These are phyloP conservation scores for Heliopora coerulea DNA, from an alignment of 92 coral and sea anemone species.

Conservation along the genomic window DNA sequence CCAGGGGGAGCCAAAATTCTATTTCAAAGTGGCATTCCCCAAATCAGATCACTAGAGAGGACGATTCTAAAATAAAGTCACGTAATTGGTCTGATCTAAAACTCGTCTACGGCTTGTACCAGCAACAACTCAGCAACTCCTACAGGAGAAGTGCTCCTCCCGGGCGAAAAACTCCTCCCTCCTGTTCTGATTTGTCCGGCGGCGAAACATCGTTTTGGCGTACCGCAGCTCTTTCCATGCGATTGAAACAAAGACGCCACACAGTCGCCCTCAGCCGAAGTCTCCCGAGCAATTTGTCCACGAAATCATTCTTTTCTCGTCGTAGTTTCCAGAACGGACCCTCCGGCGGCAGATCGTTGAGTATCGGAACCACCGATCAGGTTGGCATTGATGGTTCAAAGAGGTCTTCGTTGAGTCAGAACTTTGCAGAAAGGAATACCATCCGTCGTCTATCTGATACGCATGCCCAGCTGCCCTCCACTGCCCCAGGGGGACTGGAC, in stretches of 20 bases:
- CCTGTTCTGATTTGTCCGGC: neutral
- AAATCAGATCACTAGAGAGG: neutral
- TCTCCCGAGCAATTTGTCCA: constrained; percentile 10
- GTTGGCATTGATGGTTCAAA: neutral
- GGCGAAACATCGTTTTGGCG: neutral
- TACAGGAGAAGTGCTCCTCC: constrained; percentile 32
- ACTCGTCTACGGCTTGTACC: constrained; percentile 23
- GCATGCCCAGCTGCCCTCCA: neutral
- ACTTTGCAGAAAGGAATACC: neutral
- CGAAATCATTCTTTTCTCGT: neutral
- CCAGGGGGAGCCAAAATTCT: neutral
- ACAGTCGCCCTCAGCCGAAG: constrained; percentile 26
- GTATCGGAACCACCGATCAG: neutral
- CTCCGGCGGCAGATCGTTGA: constrained; percentile 3
- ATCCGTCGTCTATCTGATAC: neutral
- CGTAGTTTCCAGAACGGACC: neutral
- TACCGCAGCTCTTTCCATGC: neutral
- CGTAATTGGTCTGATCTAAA: constrained; percentile 10
- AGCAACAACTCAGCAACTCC: constrained; percentile 6
- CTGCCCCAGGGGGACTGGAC: constrained; percentile 23
- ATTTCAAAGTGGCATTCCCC: neutral
- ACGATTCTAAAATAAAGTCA: neutral
- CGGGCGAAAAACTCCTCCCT: constrained; percentile 21
- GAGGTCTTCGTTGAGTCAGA: neutral
- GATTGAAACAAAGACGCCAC: constrained; percentile 16